Evolutionary conservation across 2,113 vertebrate genomes (phyloP).

Genomic region (Oriolus oriolus): DNA sequence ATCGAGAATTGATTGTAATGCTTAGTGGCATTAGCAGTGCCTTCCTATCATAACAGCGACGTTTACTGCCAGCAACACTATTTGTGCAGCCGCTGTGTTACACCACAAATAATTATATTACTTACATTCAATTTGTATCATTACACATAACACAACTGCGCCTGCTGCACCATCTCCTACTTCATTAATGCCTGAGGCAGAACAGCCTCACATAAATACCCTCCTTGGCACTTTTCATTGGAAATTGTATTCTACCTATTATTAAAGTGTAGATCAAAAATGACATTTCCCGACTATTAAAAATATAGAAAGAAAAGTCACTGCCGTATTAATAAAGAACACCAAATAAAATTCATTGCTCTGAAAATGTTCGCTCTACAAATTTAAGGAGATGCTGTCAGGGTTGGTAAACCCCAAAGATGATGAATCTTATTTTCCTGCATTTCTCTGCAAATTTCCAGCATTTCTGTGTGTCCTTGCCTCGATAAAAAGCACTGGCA

Average conservation of each 20-base stretch:
- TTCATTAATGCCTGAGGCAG: conserved; percentile 32
- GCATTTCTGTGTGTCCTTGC: not conserved
- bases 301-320: not conserved
- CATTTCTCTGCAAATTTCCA: not conserved
- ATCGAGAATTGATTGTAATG: conserved; percentile 63
- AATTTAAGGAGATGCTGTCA: not conserved
- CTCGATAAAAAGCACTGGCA: not conserved
- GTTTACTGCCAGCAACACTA: conserved; percentile 65
- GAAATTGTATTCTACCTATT: conserved; percentile 43
- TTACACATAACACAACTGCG: conserved; percentile 15
- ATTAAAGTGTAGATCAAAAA: conserved; percentile 31
- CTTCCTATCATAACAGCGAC: conserved; percentile 49
- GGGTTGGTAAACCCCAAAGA: not conserved
- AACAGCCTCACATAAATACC: conserved; percentile 48
- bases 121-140: conserved; percentile 45
- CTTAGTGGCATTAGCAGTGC: conserved; percentile 52
- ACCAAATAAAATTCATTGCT: not conserved
- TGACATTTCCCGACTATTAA: not conserved
- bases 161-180: conserved; percentile 16
- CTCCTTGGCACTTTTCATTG: conserved; percentile 50
- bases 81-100: conserved; percentile 51
- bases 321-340: not conserved
- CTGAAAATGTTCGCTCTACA: not conserved
- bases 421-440: not conserved
- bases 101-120: conserved; percentile 39